phyloP scores from a whole-genome alignment of 2,113 vertebrate genomes.

The Acrocephalus arundinaceus region DNA sequence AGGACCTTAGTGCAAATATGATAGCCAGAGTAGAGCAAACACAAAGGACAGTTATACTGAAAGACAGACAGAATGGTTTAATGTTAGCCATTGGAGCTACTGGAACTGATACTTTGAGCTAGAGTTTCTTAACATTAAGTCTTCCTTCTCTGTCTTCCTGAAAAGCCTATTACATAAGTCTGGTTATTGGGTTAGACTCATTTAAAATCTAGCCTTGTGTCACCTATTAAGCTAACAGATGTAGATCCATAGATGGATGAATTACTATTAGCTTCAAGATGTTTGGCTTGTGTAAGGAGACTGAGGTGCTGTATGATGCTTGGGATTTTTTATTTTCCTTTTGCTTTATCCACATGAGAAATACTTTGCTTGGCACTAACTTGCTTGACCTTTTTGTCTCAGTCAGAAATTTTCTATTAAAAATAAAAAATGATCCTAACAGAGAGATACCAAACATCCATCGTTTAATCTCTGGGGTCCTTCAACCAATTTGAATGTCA shows the following conservation, averaged over 20 bases:
- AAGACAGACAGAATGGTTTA: slow-evolving; percentile 46
- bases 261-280: slow-evolving; percentile 24
- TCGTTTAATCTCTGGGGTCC: slow-evolving; percentile 60
- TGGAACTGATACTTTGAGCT: slow-evolving; percentile 56
- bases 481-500: slow-evolving; percentile 73
- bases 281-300: not conserved
- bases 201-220: slow-evolving; percentile 47
- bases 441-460: slow-evolving; percentile 53
- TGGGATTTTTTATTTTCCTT: slow-evolving; percentile 41
- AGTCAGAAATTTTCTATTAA: slow-evolving; percentile 75
- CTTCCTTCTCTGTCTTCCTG: slow-evolving; percentile 20
- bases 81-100: not conserved
- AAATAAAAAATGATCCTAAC: slow-evolving; percentile 66
- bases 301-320: not conserved
- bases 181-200: slow-evolving; percentile 33
- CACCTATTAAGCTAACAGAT: slow-evolving; percentile 52
- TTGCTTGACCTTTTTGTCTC: slow-evolving; percentile 59
- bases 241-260: slow-evolving; percentile 34
- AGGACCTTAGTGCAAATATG: slow-evolving; percentile 38
- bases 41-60: slow-evolving; percentile 17
- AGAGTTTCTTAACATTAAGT: slow-evolving; percentile 52
- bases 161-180: slow-evolving; percentile 35
- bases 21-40: slow-evolving; percentile 8
- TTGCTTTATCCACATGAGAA: slow-evolving; percentile 52
- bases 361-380: slow-evolving; percentile 43